These are phyloP conservation scores for Triops cancriformis DNA, from an alignment of 1,140 invertebrate genomes.

Conservation along the genomic window DNA sequence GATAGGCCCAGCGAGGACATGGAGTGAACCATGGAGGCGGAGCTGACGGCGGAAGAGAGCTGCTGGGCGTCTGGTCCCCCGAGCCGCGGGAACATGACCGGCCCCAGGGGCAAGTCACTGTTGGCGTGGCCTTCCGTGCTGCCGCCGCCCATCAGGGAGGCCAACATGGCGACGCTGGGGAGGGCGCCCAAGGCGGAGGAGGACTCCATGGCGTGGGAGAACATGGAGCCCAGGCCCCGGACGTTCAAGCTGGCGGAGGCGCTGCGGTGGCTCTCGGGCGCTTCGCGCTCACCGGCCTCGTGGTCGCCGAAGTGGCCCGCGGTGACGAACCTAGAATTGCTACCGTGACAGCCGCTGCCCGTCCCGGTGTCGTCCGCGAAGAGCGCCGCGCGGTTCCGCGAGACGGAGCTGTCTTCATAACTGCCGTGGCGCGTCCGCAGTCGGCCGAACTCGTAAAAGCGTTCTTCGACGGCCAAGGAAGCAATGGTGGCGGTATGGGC, in stretches of 20 bases:
- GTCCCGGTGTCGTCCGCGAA: not conserved
- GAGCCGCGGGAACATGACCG: constrained; percentile 21
- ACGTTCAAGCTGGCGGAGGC: constrained; percentile 1
- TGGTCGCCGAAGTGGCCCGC: not conserved
- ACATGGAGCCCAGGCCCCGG: constrained; percentile 16
- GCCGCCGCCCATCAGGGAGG: constrained; percentile 18
- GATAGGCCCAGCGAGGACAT: not conserved
- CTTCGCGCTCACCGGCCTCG: not conserved
- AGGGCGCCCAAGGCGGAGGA: not conserved
- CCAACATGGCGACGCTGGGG: constrained; percentile 16
- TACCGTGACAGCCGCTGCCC: not conserved
- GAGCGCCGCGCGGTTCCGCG: not conserved
- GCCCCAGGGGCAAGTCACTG: not conserved
- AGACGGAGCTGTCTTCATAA: not conserved
- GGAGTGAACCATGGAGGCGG: not conserved
- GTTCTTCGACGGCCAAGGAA: not conserved
- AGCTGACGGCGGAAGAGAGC: not conserved
- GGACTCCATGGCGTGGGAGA: not conserved
- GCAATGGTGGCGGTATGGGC: constrained; percentile 24
- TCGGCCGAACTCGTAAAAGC: not conserved
- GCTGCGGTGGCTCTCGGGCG: not conserved
- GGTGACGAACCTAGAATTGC: not conserved
- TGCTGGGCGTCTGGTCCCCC: not conserved
- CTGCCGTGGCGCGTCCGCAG: not conserved
- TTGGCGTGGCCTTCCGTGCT: not conserved